Evolutionary conservation across 2,888 invertebrate genomes (phyloP).

Genomic region (Pharmacophagus antenor): DNA sequence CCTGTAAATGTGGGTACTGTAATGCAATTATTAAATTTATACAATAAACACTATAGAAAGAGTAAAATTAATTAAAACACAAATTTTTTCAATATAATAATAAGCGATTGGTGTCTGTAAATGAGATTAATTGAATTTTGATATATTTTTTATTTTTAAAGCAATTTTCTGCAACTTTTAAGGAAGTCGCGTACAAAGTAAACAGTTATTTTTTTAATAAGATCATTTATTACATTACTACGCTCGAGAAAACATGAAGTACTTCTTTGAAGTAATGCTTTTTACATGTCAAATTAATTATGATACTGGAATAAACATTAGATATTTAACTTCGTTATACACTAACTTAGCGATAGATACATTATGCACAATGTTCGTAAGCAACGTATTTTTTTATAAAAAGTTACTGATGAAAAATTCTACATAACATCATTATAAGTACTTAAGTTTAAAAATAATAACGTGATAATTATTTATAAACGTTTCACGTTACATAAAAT

Average conservation of each 20-base stretch:
- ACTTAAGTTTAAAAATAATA: slow-evolving; percentile 3
- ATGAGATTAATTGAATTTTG: not conserved
- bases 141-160: not conserved
- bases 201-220: not conserved
- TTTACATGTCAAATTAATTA: slow-evolving; percentile 6
- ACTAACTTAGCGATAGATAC: not conserved
- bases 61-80: no score
- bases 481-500: slow-evolving; percentile 34
- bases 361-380: not conserved
- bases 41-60: no score
- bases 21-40: no score
- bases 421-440: slow-evolving; percentile 11
- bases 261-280: slow-evolving; percentile 14
- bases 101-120: not conserved
- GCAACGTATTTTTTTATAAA: slow-evolving; percentile 8
- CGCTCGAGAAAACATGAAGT: not conserved
- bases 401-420: slow-evolving; percentile 18
- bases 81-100: no score
- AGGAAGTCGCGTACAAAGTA: not conserved
- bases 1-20: no score
- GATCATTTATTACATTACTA: slow-evolving; percentile 1
- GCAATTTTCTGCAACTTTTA: not conserved
- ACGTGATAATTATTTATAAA: slow-evolving; percentile 19
- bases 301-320: not conserved
- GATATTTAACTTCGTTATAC: not conserved